Conservation (phyloP, 2,797 vertebrate species). For the Hapalemur alaotrensis region DNA sequence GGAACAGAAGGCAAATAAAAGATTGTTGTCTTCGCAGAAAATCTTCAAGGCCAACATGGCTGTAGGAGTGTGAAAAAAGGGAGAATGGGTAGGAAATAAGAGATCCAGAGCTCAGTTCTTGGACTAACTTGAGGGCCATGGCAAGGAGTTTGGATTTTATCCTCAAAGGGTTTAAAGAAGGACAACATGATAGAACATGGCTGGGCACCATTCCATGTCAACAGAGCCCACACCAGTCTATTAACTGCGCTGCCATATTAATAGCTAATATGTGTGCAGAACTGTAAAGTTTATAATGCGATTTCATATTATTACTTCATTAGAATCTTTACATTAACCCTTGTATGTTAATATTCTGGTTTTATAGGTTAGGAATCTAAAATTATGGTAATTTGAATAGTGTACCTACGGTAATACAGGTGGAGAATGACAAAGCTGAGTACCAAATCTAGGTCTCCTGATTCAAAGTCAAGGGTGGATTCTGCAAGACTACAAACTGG, state of each 20-base stretch:
- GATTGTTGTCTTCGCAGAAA: background rate
- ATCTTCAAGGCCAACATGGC: background rate
- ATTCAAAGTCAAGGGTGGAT: background rate
- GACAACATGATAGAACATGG: rapidly evolving
- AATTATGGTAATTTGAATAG: background rate
- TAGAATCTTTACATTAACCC: background rate
- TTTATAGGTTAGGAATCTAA: background rate
- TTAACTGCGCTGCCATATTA: background rate
- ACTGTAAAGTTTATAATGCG: background rate
- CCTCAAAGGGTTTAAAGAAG: background rate
- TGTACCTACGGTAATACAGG: background rate
- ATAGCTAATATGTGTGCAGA: background rate
- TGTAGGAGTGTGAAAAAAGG: background rate
- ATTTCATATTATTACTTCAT: background rate
- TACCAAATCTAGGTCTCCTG: background rate
- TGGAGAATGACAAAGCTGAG: background rate
- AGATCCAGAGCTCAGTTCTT: background rate
- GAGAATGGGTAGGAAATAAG: no score
- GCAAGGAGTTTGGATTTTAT: background rate
- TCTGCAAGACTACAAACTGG: background rate
- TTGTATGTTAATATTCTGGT: background rate
- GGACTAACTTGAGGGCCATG: background rate
- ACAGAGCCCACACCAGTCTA: background rate
- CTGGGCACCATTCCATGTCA: background rate
- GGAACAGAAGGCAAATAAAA: background rate